A percentile compares a stretch with the other conserved stretches of the same genome.
phyloP scores from a whole-genome alignment of 2,113 vertebrate genomes.

The Cyanoderma ruficeps region DNA sequence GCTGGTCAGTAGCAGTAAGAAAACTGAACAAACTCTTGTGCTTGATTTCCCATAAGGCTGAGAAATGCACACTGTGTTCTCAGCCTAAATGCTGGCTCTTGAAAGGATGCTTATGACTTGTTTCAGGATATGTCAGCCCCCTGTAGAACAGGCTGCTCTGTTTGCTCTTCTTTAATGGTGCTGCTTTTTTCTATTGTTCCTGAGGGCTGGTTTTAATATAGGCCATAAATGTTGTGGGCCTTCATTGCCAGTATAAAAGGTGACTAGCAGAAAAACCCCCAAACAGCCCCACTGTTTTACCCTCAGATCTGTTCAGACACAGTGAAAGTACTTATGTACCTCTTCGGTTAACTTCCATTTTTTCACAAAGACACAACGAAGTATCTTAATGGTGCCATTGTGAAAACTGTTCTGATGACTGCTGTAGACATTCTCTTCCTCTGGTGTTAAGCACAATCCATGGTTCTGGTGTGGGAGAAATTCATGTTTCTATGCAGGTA shows the following conservation, averaged over 20 bases:
- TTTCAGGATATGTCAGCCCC: neutral
- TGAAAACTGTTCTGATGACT: neutral
- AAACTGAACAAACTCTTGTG: neutral
- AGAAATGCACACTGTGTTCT: neutral
- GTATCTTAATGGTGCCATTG: neutral
- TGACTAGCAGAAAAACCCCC: neutral
- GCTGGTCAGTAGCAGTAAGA: neutral
- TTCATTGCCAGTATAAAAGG: neutral
- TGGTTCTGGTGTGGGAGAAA: neutral
- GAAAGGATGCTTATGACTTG: neutral
- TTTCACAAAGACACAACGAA: neutral
- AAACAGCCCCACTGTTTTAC: neutral
- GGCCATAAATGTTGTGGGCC: neutral
- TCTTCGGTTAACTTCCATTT: neutral
- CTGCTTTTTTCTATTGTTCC: neutral
- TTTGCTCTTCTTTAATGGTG: neutral
- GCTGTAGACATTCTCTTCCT: neutral
- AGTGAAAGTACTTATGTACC: accelerated
- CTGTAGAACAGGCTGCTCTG: neutral
- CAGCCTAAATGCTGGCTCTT: neutral
- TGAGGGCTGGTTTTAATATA: neutral
- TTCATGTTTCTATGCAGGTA: neutral
- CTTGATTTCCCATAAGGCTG: neutral
- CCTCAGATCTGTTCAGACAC: neutral
- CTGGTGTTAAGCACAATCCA: neutral